Conservation (phyloP, 2,113 vertebrate species). For the Ceyx cyanopectus region DNA sequence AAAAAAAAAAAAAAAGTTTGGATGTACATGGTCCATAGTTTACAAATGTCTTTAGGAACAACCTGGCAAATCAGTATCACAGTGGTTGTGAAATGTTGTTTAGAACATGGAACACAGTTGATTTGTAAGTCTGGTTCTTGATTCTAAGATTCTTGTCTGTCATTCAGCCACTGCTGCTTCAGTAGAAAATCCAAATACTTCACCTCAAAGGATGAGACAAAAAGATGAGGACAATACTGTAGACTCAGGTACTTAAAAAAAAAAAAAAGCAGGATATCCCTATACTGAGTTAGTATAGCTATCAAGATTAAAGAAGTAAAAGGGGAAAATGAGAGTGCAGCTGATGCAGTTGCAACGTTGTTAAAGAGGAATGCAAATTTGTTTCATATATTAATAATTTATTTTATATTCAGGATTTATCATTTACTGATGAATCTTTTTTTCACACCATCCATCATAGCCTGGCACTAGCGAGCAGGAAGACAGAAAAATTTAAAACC, state of each 20-base stretch:
- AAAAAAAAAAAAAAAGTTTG: not conserved
- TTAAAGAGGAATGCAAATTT: constrained; percentile 14
- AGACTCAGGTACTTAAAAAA: not conserved
- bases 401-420: constrained; percentile 56
- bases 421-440: constrained; percentile 35
- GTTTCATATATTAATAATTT: constrained; percentile 7
- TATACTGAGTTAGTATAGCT: not conserved
- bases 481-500: constrained; percentile 63
- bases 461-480: not conserved
- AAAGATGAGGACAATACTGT: not conserved
- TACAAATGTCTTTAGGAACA: not conserved
- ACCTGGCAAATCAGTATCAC: not conserved
- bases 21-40: not conserved
- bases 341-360: not conserved
- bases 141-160: not conserved
- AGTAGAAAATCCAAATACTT: not conserved
- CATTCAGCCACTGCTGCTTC: not conserved
- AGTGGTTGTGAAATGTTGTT: not conserved
- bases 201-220: not conserved
- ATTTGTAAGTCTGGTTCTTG: not conserved
- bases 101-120: fast-evolving
- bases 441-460: constrained; percentile 54
- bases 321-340: not conserved
- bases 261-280: not conserved
- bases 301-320: not conserved